A percentile compares a stretch with the other conserved stretches of the same genome.
phyloP scores from a whole-genome alignment of 2,113 vertebrate genomes.

The Upupa epops region DNA sequence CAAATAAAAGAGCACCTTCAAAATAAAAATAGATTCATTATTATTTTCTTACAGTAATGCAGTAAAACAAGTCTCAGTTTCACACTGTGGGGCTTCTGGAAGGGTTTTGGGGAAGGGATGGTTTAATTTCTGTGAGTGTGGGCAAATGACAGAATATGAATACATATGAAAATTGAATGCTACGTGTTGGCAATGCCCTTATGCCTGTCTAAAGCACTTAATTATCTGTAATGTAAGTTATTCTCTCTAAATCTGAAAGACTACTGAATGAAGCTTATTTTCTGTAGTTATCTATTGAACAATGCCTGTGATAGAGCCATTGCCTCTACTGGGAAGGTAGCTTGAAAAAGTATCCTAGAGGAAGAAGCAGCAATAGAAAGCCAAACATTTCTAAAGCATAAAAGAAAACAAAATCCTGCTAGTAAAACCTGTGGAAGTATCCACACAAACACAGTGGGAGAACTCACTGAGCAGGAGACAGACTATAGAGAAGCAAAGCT shows the following conservation, averaged over 20 bases:
- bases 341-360: neutral
- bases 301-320: neutral
- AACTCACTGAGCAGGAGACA: neutral
- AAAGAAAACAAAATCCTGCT: neutral
- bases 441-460: neutral
- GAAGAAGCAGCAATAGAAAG: neutral
- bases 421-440: neutral
- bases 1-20: neutral
- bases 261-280: neutral
- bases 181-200: neutral
- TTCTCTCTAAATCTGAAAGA: neutral
- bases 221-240: neutral
- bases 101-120: fast-evolving
- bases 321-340: neutral
- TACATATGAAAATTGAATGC: neutral
- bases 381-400: neutral
- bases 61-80: neutral
- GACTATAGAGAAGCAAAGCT: neutral
- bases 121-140: neutral
- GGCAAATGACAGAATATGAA: neutral
- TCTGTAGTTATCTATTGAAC: neutral
- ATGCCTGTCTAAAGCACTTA: neutral
- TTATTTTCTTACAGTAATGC: neutral
- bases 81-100: neutral
- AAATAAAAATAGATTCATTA: neutral